Conservation (phyloP, 2,888 invertebrate genomes). For the Rhagonycha fulva region DNA sequence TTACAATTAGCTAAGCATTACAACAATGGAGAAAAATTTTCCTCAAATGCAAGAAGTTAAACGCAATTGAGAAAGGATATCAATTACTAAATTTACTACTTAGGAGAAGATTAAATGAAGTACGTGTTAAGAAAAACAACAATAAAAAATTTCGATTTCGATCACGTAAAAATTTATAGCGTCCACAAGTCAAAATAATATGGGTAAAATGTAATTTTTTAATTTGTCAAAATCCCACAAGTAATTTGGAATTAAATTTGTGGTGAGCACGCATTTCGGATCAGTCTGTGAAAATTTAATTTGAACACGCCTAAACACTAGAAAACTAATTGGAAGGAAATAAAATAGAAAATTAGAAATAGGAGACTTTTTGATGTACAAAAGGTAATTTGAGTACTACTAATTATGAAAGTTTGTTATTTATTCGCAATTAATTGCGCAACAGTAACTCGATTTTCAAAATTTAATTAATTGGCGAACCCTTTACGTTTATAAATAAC, state of each 20-base stretch:
- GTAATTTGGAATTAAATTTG: conserved; percentile 2
- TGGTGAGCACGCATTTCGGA: neutral
- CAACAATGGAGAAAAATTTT: neutral
- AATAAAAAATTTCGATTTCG: neutral
- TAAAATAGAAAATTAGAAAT: neutral
- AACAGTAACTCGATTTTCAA: neutral
- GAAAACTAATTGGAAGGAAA: neutral
- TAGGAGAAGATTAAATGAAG: neutral
- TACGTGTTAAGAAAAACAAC: neutral
- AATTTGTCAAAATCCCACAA: neutral
- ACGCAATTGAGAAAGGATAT: neutral
- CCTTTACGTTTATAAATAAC: conserved; percentile 9
- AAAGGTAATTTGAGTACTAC: neutral
- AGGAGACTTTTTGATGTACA: neutral
- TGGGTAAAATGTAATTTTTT: neutral
- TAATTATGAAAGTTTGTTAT: neutral
- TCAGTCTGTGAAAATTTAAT: conserved; percentile 1
- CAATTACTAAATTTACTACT: neutral
- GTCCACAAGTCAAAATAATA: neutral
- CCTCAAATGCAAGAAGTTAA: neutral
- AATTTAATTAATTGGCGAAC: conserved; percentile 5
- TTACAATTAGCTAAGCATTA: conserved; percentile 5
- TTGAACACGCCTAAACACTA: neutral
- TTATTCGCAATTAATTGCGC: neutral
- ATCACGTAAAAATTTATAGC: neutral